These are phyloP conservation scores for Melieria omissa DNA, from an alignment of 2,888 invertebrate species.

Conservation along the genomic window DNA sequence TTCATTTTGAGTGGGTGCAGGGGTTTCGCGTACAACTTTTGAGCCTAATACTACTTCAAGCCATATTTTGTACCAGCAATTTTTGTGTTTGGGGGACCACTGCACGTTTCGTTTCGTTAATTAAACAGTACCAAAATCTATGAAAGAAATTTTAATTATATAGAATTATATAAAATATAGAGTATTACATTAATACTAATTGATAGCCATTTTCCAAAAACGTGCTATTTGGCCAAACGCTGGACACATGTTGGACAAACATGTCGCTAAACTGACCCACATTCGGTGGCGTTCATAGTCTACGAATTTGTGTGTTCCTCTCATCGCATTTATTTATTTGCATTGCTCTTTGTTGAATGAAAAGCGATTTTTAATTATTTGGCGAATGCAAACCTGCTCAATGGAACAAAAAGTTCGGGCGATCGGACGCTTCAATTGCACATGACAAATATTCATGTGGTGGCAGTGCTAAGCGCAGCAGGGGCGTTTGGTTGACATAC, in stretches of 20 bases:
- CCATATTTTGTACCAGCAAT: too few relatives aligned
- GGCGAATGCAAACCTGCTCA: not conserved
- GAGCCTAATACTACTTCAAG: too few relatives aligned
- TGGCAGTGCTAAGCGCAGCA: not conserved
- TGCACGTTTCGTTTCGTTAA: too few relatives aligned
- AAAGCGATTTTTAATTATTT: not conserved
- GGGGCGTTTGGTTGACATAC: not conserved
- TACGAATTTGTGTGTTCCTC: not conserved
- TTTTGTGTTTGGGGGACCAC: too few relatives aligned
- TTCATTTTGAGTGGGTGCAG: too few relatives aligned
- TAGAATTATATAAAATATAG: too few relatives aligned
- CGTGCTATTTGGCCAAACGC: conserved; percentile 45
- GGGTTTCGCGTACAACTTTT: too few relatives aligned
- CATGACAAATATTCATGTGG: not conserved
- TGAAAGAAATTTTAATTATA: too few relatives aligned
- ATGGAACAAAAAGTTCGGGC: not conserved
- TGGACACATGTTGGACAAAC: conserved; percentile 43
- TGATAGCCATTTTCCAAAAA: conserved; percentile 14
- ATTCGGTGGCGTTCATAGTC: conserved; percentile 39
- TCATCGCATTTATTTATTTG: conserved; percentile 11
- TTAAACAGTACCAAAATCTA: too few relatives aligned
- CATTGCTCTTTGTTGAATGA: not conserved
- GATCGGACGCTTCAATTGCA: not conserved
- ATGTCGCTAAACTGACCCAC: conserved; percentile 54
- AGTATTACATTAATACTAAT: conserved; percentile 32